A percentile compares a stretch with the other conserved stretches of the same genome.
Conservation (phyloP, 2,113 vertebrate species). For the Syngnathus scovelli region DNA sequence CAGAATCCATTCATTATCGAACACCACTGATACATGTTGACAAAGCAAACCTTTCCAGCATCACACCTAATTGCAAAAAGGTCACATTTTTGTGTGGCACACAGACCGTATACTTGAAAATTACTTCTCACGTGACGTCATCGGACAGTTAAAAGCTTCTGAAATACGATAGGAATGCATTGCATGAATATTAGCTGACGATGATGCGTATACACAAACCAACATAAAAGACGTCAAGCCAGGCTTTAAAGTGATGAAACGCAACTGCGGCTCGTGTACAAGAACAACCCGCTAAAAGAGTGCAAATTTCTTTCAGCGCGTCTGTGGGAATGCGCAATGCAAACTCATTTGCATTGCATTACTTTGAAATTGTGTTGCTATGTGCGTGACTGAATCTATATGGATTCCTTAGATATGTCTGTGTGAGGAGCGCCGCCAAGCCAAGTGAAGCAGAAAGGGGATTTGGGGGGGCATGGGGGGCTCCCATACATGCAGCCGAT, state of each 20-base stretch:
- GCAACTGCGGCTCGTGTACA: background rate
- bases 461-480: slow-evolving; percentile 17
- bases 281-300: background rate
- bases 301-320: background rate
- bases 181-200: slow-evolving; percentile 15
- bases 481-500: slow-evolving; percentile 38
- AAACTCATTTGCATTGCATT: slow-evolving; percentile 4
- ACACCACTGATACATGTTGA: background rate
- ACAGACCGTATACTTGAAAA: background rate
- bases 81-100: background rate
- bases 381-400: slow-evolving; percentile 7
- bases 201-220: slow-evolving; percentile 31
- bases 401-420: slow-evolving; percentile 9
- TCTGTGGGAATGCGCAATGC: background rate
- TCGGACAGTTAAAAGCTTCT: slow-evolving; percentile 13
- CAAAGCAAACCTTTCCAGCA: background rate
- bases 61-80: background rate
- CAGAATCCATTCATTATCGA: background rate
- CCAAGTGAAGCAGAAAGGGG: slow-evolving; percentile 29
- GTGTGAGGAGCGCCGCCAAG: slow-evolving; percentile 17
- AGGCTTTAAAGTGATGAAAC: slow-evolving; percentile 27
- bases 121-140: background rate
- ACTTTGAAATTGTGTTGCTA: slow-evolving; percentile 19
- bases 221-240: slow-evolving; percentile 25
- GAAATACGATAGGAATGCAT: background rate